phyloP scores from a whole-genome alignment of 2,888 invertebrate species.

The Anarsia innoxiella region DNA sequence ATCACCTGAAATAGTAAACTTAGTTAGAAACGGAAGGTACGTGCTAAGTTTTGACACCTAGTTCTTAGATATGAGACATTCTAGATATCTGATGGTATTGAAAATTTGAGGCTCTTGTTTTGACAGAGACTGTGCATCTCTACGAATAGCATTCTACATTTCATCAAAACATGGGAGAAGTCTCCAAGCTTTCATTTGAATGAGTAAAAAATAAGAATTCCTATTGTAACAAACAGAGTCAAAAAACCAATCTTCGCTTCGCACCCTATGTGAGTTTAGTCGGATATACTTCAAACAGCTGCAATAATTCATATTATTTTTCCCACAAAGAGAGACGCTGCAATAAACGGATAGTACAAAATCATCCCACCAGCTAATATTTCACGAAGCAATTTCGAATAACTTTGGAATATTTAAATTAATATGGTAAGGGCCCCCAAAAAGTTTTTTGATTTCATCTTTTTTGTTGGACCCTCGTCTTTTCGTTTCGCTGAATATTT shows the following conservation, averaged over 20 bases:
- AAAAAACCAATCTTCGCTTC: conserved; percentile 14
- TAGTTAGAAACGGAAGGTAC: neutral
- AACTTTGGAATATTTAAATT: conserved; percentile 29
- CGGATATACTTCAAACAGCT: too few relatives aligned
- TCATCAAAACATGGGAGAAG: too few relatives aligned
- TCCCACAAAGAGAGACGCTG: conserved; percentile 11
- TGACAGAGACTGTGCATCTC: too few relatives aligned
- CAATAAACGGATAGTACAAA: conserved; percentile 24
- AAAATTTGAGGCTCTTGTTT: too few relatives aligned
- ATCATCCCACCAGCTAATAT: conserved; percentile 31
- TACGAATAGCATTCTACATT: too few relatives aligned
- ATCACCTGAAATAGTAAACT: conserved; percentile 78
- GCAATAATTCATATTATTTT: conserved; percentile 23
- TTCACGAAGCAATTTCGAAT: conserved; percentile 32
- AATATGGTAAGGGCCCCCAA: conserved; percentile 22
- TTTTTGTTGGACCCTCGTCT: conserved; percentile 22
- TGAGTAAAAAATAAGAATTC: too few relatives aligned
- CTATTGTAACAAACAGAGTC: too few relatives aligned
- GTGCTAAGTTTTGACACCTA: neutral
- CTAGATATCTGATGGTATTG: too few relatives aligned
- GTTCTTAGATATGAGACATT: too few relatives aligned
- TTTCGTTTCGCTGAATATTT: conserved; percentile 14
- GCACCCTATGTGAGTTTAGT: too few relatives aligned
- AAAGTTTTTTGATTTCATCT: conserved; percentile 36
- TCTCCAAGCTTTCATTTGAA: too few relatives aligned